These are phyloP conservation scores for Venturia canescens DNA, from an alignment of 1,140 invertebrate species.

Conservation along the genomic window DNA sequence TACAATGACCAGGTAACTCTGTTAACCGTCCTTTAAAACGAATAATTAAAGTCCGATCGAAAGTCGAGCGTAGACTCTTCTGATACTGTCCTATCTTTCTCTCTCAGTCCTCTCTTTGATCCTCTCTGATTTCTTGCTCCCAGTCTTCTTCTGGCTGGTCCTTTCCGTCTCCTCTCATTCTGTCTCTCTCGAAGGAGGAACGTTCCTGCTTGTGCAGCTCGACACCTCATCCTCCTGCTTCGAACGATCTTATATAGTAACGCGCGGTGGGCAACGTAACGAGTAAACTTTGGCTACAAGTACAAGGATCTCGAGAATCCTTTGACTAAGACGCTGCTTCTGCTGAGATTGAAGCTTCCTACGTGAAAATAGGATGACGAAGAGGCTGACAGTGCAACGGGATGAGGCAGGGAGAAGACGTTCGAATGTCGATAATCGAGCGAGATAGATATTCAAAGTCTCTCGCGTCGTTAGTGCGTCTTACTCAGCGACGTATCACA, in stretches of 20 bases:
- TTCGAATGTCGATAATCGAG: slow-evolving; percentile 41
- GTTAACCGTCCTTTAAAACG: slow-evolving; percentile 43
- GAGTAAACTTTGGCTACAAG: slow-evolving; percentile 49
- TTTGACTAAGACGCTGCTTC: slow-evolving; percentile 44
- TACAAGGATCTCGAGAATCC: slow-evolving; percentile 47
- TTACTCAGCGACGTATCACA: slow-evolving; percentile 17
- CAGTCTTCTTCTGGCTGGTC: background rate
- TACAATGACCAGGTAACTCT: slow-evolving; percentile 43
- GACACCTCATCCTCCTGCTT: slow-evolving; percentile 32
- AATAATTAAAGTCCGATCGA: slow-evolving; percentile 51
- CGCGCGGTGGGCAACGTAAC: slow-evolving; percentile 44
- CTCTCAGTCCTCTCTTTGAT: background rate
- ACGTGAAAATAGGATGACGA: slow-evolving; percentile 16
- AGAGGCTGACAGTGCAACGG: background rate
- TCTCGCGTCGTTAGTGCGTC: slow-evolving; percentile 5
- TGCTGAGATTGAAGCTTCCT: slow-evolving; percentile 34
- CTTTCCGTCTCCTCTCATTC: no score
- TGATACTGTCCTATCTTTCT: background rate
- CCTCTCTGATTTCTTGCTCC: background rate
- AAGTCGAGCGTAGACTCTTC: slow-evolving; percentile 16
- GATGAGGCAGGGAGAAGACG: background rate
- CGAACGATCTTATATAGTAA: slow-evolving; percentile 17
- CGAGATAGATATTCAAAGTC: slow-evolving; percentile 23
- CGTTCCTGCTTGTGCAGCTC: background rate
- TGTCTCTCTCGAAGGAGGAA: background rate